Percentiles rank a stretch among this genome's conserved stretches.
These are phyloP conservation scores for Atlantisia rogersi DNA, from an alignment of 2,113 vertebrate species.

Conservation along the genomic window DNA sequence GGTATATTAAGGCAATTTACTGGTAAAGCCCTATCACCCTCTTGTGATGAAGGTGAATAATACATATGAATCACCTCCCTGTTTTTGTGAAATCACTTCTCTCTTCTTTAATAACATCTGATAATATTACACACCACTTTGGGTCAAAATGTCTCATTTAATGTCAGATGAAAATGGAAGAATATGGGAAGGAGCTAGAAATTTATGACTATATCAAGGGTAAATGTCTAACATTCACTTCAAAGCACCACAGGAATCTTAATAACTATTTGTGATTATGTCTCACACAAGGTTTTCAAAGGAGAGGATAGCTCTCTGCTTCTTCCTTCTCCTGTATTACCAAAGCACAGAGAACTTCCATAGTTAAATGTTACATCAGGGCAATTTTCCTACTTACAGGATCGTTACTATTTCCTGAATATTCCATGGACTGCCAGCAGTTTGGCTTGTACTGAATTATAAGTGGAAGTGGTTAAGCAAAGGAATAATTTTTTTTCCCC, in stretches of 20 bases:
- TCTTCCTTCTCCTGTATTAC: neutral
- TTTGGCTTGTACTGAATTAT: neutral
- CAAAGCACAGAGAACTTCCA: neutral
- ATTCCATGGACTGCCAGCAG: neutral
- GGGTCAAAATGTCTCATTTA: neutral
- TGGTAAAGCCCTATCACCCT: neutral
- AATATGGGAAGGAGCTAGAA: neutral
- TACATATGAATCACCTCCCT: neutral
- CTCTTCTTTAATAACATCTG: neutral
- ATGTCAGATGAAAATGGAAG: neutral
- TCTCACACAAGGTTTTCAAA: neutral
- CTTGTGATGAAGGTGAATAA: neutral
- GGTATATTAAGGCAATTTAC: neutral
- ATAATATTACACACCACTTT: neutral
- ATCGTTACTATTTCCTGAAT: neutral
- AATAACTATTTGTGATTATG: neutral
- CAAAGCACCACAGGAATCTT: neutral
- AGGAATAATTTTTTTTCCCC: neutral
- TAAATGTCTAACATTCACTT: neutral
- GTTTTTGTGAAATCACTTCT: neutral
- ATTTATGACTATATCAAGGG: neutral
- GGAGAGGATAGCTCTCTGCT: neutral
- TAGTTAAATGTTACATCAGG: neutral
- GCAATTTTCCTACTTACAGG: neutral
- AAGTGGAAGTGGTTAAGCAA: neutral